Evolutionary conservation across 1,140 invertebrate species (phyloP).

Genomic region (Lerema accius): DNA sequence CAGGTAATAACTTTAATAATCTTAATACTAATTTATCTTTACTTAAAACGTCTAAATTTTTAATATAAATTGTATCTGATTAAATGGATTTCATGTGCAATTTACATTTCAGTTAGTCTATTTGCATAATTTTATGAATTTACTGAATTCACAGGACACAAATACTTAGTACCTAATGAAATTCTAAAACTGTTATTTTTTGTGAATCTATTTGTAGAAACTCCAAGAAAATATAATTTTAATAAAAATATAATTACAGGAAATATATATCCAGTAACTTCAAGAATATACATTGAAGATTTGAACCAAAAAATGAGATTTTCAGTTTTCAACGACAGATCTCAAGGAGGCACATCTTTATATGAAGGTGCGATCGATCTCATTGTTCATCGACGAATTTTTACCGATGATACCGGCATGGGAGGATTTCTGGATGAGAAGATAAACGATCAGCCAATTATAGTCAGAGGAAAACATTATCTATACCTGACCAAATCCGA

Average conservation of each 20-base stretch:
- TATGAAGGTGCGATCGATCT: constrained; percentile 88
- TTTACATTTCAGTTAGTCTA: too few relatives aligned
- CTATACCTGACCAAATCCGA: constrained; percentile 56
- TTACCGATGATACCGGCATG: constrained; percentile 95
- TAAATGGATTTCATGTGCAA: too few relatives aligned
- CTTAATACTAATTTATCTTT: too few relatives aligned
- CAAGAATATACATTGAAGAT: constrained; percentile 89
- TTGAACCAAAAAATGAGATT: constrained; percentile 80
- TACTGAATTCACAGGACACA: too few relatives aligned
- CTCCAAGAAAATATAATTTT: too few relatives aligned
- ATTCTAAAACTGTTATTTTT: too few relatives aligned
- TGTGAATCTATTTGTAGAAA: too few relatives aligned
- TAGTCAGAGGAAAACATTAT: constrained; percentile 90
- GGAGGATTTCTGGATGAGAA: constrained; percentile 94
- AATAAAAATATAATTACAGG: constrained; percentile 50
- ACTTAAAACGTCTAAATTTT: too few relatives aligned
- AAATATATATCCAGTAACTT: constrained; percentile 97
- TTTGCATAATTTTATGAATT: too few relatives aligned
- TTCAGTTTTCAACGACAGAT: constrained; percentile 91
- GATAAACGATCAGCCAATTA: constrained; percentile 89
- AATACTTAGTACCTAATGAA: too few relatives aligned
- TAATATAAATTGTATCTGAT: too few relatives aligned
- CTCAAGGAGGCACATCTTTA: constrained; percentile 93
- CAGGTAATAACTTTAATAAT: constrained; percentile 44
- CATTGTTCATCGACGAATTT: constrained; percentile 93